A percentile compares a stretch with the other conserved stretches of the same genome.
Conservation (phyloP, 2,888 invertebrate genomes). For the Andrena camellia region DNA sequence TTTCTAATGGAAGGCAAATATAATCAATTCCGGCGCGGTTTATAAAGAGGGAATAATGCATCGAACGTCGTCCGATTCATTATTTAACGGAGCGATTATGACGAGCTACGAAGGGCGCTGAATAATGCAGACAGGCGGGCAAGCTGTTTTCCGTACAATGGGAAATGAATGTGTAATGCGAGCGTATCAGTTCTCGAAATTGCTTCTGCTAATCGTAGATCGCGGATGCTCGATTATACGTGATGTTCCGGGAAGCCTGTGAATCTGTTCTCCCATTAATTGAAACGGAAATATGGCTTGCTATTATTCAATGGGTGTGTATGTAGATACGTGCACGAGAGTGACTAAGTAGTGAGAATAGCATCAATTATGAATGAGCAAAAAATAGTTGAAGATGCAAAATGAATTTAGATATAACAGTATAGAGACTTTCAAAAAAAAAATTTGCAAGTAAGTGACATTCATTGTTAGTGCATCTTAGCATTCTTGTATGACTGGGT, state of each 20-base stretch:
- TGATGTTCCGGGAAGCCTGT: neutral
- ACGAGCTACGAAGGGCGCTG: conserved; percentile 36
- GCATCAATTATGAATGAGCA: no score
- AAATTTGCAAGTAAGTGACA: no score
- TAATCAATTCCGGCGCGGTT: conserved; percentile 78
- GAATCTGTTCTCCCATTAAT: conserved; percentile 4
- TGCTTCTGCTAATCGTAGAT: conserved; percentile 43
- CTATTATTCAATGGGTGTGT: conserved; percentile 6
- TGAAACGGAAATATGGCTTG: conserved; percentile 15
- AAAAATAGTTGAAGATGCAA: no score
- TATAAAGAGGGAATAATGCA: conserved; percentile 82
- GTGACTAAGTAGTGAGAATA: neutral
- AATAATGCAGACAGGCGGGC: conserved; percentile 36
- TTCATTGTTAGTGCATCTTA: no score
- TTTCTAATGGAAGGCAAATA: conserved; percentile 83
- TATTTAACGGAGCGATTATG: conserved; percentile 53
- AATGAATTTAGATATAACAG: no score
- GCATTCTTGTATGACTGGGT: no score
- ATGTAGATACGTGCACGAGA: neutral
- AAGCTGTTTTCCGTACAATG: conserved; percentile 46
- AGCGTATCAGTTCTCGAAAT: conserved; percentile 29
- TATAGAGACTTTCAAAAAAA: no score
- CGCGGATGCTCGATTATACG: conserved; percentile 4
- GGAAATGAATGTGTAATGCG: conserved; percentile 48
- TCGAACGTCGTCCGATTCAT: conserved; percentile 56